A percentile compares a stretch with the other conserved stretches of the same genome.
Evolutionary conservation across 2,888 invertebrate genomes (phyloP).

Genomic region (Coecobrya sp.): DNA sequence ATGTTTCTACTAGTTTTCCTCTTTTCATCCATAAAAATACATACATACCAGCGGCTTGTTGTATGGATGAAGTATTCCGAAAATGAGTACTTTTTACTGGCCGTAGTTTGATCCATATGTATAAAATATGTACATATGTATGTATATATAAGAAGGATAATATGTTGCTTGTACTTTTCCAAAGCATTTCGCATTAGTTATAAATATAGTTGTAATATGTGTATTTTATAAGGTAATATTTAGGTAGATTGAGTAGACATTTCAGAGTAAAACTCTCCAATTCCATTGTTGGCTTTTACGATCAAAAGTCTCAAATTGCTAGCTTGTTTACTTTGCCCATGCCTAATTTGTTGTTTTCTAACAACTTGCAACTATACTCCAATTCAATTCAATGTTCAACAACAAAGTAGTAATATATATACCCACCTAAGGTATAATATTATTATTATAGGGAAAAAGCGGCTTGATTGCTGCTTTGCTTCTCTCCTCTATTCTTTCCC

Average conservation of each 20-base stretch:
- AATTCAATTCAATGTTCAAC: constrained; percentile 30
- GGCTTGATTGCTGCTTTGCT: constrained; percentile 25
- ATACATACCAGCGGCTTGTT: neutral
- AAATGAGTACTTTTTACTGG: neutral
- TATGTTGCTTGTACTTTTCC: neutral
- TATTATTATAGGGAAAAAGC: neutral
- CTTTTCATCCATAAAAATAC: neutral
- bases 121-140: neutral
- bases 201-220: neutral
- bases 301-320: constrained; percentile 74
- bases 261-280: constrained; percentile 48
- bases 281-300: constrained; percentile 64
- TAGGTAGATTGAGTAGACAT: constrained; percentile 52
- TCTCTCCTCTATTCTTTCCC: neutral
- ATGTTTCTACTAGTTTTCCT: constrained; percentile 49
- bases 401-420: neutral
- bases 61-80: neutral
- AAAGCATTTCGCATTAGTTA: neutral
- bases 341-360: constrained; percentile 61
- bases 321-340: constrained; percentile 68
- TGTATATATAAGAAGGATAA: no score
- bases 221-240: constrained; percentile 28
- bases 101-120: neutral
- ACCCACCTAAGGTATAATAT: neutral
- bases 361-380: constrained; percentile 26